phyloP scores from a whole-genome alignment of 2,797 vertebrate species.

The Acanthurus leucopareius region DNA sequence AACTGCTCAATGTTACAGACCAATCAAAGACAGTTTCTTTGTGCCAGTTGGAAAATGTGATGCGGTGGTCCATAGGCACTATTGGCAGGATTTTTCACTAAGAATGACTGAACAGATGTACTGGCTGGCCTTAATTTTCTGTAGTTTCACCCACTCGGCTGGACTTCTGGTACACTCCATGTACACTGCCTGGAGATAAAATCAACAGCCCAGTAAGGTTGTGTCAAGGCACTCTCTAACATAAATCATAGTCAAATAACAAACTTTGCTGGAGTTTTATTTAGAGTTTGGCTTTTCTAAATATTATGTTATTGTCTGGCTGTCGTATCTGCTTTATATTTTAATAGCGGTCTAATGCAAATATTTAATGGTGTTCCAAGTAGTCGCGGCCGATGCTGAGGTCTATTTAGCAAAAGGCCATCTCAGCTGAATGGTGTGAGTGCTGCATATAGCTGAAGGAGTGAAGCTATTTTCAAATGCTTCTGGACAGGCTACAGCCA shows the following conservation, averaged over 20 bases:
- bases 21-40: slow-evolving; percentile 43
- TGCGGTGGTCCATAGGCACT: slow-evolving; percentile 36
- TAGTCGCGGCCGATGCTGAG: slow-evolving; percentile 21
- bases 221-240: slow-evolving; percentile 21
- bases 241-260: neutral
- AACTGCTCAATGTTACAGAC: slow-evolving; percentile 41
- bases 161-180: slow-evolving; percentile 23
- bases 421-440: slow-evolving; percentile 49
- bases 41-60: slow-evolving; percentile 40
- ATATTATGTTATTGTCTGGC: neutral
- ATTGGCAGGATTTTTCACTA: slow-evolving; percentile 14
- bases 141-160: slow-evolving; percentile 49
- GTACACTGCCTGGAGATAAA: slow-evolving; percentile 56
- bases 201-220: slow-evolving; percentile 29
- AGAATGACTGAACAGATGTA: slow-evolving; percentile 47
- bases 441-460: slow-evolving; percentile 50
- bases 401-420: slow-evolving; percentile 35
- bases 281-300: slow-evolving; percentile 1
- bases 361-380: slow-evolving; percentile 25
- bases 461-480: slow-evolving; percentile 62
- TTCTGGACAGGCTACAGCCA: slow-evolving; percentile 63
- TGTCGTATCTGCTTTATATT: slow-evolving; percentile 1
- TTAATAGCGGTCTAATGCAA: slow-evolving; percentile 10
- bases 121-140: slow-evolving; percentile 38
- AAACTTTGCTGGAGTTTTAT: slow-evolving; percentile 30